Conservation (phyloP, 2,113 vertebrate genomes). For the Gopherus flavomarginatus region DNA sequence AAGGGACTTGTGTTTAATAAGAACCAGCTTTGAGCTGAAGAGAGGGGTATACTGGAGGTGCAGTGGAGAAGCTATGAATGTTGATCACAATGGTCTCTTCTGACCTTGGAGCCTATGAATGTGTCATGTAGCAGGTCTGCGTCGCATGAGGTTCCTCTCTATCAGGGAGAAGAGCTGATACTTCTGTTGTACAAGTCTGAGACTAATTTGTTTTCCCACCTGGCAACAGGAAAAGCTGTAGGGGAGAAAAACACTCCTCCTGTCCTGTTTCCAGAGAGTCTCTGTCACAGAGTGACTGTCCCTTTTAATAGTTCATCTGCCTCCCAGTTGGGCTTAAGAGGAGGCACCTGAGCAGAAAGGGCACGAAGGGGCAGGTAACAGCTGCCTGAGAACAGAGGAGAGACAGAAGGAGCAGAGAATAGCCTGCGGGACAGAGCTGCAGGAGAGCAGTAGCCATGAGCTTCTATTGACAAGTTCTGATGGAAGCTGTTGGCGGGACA, state of each 20-base stretch:
- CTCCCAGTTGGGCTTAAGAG: not conserved
- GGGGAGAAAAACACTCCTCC: not conserved
- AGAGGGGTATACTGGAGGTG: not conserved
- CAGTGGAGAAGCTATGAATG: not conserved
- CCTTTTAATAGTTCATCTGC: not conserved
- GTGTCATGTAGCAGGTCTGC: not conserved
- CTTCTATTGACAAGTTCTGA: not conserved
- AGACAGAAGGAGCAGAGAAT: not conserved
- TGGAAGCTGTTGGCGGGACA: not conserved
- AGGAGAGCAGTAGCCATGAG: not conserved
- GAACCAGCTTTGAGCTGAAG: conserved; percentile 38
- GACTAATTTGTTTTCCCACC: not conserved
- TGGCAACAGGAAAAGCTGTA: not conserved
- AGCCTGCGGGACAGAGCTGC: no score
- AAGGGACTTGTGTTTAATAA: conserved; percentile 51
- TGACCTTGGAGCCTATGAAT: not conserved
- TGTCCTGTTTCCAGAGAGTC: not conserved
- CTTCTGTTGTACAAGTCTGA: not conserved
- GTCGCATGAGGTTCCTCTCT: not conserved
- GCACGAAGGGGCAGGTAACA: not conserved
- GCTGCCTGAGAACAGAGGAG: not conserved
- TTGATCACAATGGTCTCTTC: not conserved
- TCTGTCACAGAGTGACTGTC: not conserved
- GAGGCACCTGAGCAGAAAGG: not conserved
- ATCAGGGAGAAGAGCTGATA: not conserved